Percentiles rank a stretch among this genome's conserved stretches.
These are phyloP conservation scores for Amphiura filiformis DNA, from an alignment of 35 echinoderm and acorn worm species.

Conservation along the genomic window DNA sequence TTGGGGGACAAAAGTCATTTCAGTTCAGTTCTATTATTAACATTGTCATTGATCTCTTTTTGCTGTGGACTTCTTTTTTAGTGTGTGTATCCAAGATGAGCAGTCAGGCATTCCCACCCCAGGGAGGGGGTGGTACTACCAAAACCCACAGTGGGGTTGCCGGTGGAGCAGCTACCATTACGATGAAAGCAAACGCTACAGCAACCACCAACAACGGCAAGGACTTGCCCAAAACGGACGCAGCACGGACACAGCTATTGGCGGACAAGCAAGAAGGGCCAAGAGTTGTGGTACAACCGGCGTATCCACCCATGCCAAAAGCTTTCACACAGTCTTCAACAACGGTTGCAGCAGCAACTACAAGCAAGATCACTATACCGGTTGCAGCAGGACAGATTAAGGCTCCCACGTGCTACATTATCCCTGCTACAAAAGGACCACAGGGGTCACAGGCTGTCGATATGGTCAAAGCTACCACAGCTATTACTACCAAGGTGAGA, in stretches of 20 bases:
- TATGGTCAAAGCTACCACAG: not conserved
- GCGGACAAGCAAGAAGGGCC: conserved; percentile 37
- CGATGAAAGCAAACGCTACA: not conserved
- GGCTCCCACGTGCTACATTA: not conserved
- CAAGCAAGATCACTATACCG: not conserved
- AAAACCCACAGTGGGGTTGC: not conserved
- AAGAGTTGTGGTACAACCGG: conserved; percentile 55
- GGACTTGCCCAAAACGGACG: not conserved
- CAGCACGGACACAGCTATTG: not conserved
- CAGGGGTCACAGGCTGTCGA: not conserved
- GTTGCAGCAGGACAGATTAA: not conserved
- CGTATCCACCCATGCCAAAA: conserved; percentile 39
- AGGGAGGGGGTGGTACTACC: conserved; percentile 22
- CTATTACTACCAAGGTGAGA: not conserved
- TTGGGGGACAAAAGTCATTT: too few species aligned
- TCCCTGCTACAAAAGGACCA: not conserved
- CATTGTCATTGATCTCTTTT: too few species aligned
- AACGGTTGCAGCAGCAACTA: not conserved
- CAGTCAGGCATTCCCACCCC: conserved; percentile 39
- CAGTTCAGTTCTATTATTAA: too few species aligned
- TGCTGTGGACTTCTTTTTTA: too few species aligned
- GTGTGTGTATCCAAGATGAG: conserved; percentile 32
- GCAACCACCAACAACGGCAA: not conserved
- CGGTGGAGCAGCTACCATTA: not conserved
- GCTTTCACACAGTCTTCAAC: conserved; percentile 6